Evolutionary conservation across 2,888 invertebrate species (phyloP), one percentile per base, ranked within the genome.

Genomic region (Nebria salina): DNA sequence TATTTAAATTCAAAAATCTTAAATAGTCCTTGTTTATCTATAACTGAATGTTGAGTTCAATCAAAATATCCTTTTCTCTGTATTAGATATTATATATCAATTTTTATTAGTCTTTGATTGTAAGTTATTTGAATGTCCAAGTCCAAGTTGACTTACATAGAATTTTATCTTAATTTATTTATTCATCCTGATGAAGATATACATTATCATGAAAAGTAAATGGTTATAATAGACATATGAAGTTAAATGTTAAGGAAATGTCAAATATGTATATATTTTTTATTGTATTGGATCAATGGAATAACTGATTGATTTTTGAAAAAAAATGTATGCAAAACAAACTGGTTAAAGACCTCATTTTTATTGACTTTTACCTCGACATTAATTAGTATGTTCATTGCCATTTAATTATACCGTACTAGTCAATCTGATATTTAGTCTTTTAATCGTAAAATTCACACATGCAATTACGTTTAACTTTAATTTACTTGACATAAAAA

Each of bases 311-410:
- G 25, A 25, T 13, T 6, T 15, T 15, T 3, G n/a, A 25, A 68
- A 68, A 66, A 25, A 68, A n/a, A 15, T 68, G 25, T 26, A 68
- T 68, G 68, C 26, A 68, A 25, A 15, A 68, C 13, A 68, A 68
- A 68, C 26, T 68, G 15, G 25, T 13, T 68, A 15, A 68, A 68
- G 68, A 68, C 75, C 75, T 75, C 54, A 75, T 73, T 75, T 75
- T 75, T 75, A 75, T 75, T 75, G 64, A 25, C 54, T 75, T 77
- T 77, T 72, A 77, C 72, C 77, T 77, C 72, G 72, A 77, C 77
- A 77, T 72, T 70, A 72, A 77, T 77, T 77, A 68, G 42, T 54
- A 41, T 65, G 65, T 65, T 76, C 68, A 76, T 66, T 76, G 68
- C 41, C 68, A 68, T 68, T 76, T 20, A 34, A 68, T 76, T 42